Percentiles rank a stretch among this genome's conserved stretches.
phyloP scores from a whole-genome alignment of 1,140 invertebrate genomes.

The Bombyx mandarina region DNA sequence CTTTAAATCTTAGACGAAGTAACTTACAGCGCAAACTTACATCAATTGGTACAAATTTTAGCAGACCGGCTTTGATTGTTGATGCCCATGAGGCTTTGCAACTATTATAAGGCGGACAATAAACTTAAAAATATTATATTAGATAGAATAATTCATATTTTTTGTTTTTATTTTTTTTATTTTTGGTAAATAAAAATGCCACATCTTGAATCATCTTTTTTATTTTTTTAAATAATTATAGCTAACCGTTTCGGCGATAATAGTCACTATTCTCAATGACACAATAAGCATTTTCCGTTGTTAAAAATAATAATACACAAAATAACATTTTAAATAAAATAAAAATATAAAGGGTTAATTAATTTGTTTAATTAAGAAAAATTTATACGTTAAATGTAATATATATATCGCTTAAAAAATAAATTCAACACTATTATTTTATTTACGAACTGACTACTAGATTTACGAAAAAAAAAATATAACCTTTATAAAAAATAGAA shows the following conservation, averaged over 20 bases:
- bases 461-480: conserved; percentile 59
- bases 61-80: too few species aligned
- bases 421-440: conserved; percentile 57
- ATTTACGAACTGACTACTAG: conserved; percentile 52
- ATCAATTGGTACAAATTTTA: too few species aligned
- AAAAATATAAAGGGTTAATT: conserved; percentile 22
- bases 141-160: too few species aligned
- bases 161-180: too few species aligned
- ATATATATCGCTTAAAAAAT: conserved; percentile 31
- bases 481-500: conserved; percentile 66
- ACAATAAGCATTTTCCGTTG: conserved; percentile 69
- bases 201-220: conserved; percentile 62
- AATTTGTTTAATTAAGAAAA: conserved; percentile 43
- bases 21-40: too few species aligned
- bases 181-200: conserved; percentile 40
- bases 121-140: too few species aligned
- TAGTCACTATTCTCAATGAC: conserved; percentile 64
- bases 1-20: too few species aligned
- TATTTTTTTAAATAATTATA: conserved; percentile 72
- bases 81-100: too few species aligned
- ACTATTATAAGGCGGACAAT: too few species aligned
- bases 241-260: conserved; percentile 68
- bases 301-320: conserved; percentile 52
- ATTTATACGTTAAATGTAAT: conserved; percentile 4
- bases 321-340: conserved; percentile 1